These are phyloP conservation scores for Ploceus nigricollis DNA, from an alignment of 2,113 vertebrate species.

Conservation along the genomic window DNA sequence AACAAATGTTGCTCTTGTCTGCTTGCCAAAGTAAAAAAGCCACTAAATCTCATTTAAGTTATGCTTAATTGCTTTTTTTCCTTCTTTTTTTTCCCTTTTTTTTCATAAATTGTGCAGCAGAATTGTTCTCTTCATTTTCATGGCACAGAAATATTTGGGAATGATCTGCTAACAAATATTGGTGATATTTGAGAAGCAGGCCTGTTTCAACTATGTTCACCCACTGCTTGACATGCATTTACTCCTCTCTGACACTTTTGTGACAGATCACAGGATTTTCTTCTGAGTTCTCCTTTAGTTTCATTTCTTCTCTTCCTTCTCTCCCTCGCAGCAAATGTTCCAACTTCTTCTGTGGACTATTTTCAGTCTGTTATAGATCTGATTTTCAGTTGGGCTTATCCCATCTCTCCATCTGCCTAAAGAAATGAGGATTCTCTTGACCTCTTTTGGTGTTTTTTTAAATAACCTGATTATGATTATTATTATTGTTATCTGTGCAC, in stretches of 20 bases:
- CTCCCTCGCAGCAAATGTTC: neutral
- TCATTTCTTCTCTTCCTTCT: neutral
- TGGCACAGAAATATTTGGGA: neutral
- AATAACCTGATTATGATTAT: neutral
- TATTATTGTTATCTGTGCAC: neutral
- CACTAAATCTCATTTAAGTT: neutral
- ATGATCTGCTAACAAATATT: neutral
- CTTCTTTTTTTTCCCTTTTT: neutral
- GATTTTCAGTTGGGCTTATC: neutral
- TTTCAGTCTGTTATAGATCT: neutral
- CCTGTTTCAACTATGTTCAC: neutral
- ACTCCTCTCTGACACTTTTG: neutral
- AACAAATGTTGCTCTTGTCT: slow-evolving; percentile 44
- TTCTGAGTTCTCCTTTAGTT: neutral
- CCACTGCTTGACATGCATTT: neutral
- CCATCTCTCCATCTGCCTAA: neutral
- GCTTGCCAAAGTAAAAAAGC: slow-evolving; percentile 39
- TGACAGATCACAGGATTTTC: neutral
- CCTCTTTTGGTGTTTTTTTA: neutral
- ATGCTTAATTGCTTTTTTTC: neutral
- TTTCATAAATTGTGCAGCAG: neutral
- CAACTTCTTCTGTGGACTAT: neutral
- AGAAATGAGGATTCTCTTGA: neutral
- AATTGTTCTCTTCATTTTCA: neutral
- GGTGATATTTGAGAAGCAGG: neutral